Base-by-base conservation (phyloP, 2,797 vertebrate genomes). In the Channa striata region DNA sequence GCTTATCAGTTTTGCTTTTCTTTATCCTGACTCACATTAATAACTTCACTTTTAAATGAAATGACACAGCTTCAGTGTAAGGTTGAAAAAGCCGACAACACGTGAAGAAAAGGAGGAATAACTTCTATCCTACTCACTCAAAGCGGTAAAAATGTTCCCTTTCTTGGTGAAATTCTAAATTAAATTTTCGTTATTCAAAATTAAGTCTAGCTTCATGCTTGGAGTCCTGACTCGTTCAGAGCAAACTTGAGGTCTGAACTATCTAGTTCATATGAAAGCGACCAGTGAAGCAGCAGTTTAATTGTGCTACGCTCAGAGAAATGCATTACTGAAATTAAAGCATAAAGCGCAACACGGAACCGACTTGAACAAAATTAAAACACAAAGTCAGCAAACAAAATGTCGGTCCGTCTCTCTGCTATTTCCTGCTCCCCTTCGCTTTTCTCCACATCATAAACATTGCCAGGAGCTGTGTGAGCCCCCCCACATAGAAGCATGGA, bases 221-320 rank as follows among this genome's bases (percentile, higher is more conserved):
- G 13, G 62, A 73, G 37, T 59, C 33, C 37, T 50, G 47, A 57
- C 60, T 58, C 57, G 74, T 74, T 67, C 64, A 48, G 51, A 46
- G 34, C 17, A 25, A 44, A 66, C 47, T 46, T 37, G 17, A 67
- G 40, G 53, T 58, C 47, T 48, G 48, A 63, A 75, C 34, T 52
- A 34, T 62, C 46, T 49, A 53, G 57, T 77, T 69, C 49, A 67
- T 77, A 69, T 76, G 72, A 83, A 80, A 72, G 59, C 61, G 80
- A 65, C 62, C 57, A 82, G 42, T 71, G 63, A 70, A 83, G 75
- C 62, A 77, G 74, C 46, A 78, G 59, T 64, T 73, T 66, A 56
- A 74, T 51, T 76, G 53, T 57, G 34, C 62, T 46, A 2, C 33
- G 65, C 65, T 49, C 44, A 44, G 20, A 69, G 50, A 67, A 51